phyloP scores from a whole-genome alignment of 2,888 invertebrate genomes.

The Celastrina argiolus region DNA sequence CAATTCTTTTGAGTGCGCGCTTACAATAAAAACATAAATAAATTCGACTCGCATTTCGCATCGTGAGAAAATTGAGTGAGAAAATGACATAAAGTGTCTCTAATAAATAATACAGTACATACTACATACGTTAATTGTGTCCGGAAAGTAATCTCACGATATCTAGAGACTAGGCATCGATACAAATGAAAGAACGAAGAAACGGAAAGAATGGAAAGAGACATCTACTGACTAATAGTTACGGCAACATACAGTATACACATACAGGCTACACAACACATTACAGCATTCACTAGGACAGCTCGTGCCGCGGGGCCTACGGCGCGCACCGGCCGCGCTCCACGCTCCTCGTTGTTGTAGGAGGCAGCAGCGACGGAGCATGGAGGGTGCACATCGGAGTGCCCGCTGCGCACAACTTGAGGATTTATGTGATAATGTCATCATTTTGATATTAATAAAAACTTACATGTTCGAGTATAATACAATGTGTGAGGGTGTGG shows the following conservation, averaged over 20 bases:
- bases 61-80: conserved; percentile 1
- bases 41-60: not conserved
- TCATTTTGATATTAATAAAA: not conserved
- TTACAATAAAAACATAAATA: conserved; percentile 6
- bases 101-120: not conserved
- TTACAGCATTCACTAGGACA: not conserved
- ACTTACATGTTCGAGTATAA: not conserved
- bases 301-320: not conserved
- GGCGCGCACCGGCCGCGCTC: not conserved
- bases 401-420: not conserved
- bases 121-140: not conserved
- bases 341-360: not conserved
- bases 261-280: not conserved
- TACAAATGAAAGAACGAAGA: not conserved
- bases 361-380: not conserved
- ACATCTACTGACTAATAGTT: not conserved
- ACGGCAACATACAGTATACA: not conserved
- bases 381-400: not conserved
- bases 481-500: not conserved
- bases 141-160: not conserved
- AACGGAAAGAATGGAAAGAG: no score
- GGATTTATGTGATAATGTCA: conserved; percentile 5
- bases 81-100: not conserved
- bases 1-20: not conserved
- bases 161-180: not conserved